phyloP scores from a whole-genome alignment of 30 jellyfish, hydroid and myxozoan species.

The Aurelia aurita region DNA sequence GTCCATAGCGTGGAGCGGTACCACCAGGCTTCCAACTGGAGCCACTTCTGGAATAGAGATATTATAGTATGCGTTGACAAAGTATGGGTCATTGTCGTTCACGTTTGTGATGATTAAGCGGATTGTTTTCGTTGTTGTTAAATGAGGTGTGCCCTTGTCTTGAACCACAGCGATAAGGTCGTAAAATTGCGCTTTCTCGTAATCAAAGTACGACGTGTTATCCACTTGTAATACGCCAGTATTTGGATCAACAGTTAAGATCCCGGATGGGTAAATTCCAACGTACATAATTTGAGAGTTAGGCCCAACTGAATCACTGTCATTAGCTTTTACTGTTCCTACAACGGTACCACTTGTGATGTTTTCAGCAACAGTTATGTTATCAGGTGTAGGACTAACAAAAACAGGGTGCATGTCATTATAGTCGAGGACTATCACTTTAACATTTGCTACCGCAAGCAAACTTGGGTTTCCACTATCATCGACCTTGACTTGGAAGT shows the following conservation, averaged over 20 bases:
- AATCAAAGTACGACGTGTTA: conserved; percentile 58
- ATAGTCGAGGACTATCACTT: conserved; percentile 63
- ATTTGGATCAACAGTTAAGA: conserved; percentile 50
- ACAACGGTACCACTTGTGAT: conserved; percentile 69
- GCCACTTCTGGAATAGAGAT: conserved; percentile 74
- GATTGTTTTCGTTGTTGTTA: conserved; percentile 52
- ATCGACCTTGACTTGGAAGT: conserved; percentile 54
- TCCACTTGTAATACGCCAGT: conserved; percentile 74
- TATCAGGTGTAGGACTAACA: conserved; percentile 38
- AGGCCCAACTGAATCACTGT: conserved; percentile 57
- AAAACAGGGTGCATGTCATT: conserved; percentile 90
- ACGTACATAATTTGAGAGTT: conserved; percentile 63
- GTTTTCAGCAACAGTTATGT: conserved; percentile 74
- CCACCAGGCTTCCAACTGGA: conserved; percentile 59
- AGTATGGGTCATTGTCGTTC: conserved; percentile 87
- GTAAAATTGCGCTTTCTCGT: conserved; percentile 69
- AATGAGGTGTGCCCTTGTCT: conserved; percentile 88
- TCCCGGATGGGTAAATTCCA: conserved; percentile 78
- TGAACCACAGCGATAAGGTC: conserved; percentile 72
- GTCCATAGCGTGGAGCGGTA: conserved; percentile 79
- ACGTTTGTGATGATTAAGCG: conserved; percentile 54
- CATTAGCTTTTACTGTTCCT: conserved; percentile 75
- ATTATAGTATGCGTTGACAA: conserved; percentile 36
- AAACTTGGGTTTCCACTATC: conserved; percentile 67
- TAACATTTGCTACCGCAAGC: conserved; percentile 44